Evolutionary conservation across 2,888 invertebrate species (phyloP).

Genomic region (Gasteruption jaculator): DNA sequence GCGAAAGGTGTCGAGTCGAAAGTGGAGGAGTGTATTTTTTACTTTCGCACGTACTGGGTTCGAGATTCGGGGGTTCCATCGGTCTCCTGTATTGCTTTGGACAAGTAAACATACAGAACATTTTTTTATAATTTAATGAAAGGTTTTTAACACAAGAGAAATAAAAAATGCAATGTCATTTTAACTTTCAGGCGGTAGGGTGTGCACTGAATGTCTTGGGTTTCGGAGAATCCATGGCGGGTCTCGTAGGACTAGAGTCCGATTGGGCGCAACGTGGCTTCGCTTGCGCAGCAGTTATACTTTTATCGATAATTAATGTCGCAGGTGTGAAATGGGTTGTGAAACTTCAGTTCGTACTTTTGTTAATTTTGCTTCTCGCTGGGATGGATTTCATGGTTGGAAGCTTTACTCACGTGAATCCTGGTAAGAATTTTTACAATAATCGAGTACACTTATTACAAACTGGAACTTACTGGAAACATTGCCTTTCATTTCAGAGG

Average conservation of each 20-base stretch:
- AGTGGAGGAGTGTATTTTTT: conserved; percentile 98
- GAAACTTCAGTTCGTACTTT: conserved; percentile 84
- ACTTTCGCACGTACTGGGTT: conserved; percentile 89
- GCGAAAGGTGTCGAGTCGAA: conserved; percentile 90
- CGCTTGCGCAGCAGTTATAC: conserved; percentile 80
- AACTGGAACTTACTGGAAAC: background rate
- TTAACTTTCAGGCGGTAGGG: conserved; percentile 75
- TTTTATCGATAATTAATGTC: conserved; percentile 86
- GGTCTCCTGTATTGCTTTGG: conserved; percentile 95
- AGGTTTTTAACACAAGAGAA: too few species aligned
- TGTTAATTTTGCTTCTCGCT: conserved; percentile 81
- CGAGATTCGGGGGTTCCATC: conserved; percentile 87
- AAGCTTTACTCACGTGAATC: conserved; percentile 74
- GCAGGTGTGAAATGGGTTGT: conserved; percentile 99
- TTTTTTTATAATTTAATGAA: conserved; percentile 5
- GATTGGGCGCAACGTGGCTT: conserved; percentile 83
- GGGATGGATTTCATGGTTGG: conserved; percentile 93
- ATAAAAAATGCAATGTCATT: too few species aligned
- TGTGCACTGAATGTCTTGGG: conserved; percentile 95
- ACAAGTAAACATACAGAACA: conserved; percentile 62
- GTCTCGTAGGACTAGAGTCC: conserved; percentile 68
- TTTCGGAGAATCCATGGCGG: conserved; percentile 94
- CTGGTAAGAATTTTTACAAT: conserved; percentile 55
- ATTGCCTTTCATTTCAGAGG: conserved; percentile 53
- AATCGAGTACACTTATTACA: background rate